These are phyloP conservation scores for Aphodius sticticus DNA, from an alignment of 2,888 invertebrate genomes.

Conservation along the genomic window DNA sequence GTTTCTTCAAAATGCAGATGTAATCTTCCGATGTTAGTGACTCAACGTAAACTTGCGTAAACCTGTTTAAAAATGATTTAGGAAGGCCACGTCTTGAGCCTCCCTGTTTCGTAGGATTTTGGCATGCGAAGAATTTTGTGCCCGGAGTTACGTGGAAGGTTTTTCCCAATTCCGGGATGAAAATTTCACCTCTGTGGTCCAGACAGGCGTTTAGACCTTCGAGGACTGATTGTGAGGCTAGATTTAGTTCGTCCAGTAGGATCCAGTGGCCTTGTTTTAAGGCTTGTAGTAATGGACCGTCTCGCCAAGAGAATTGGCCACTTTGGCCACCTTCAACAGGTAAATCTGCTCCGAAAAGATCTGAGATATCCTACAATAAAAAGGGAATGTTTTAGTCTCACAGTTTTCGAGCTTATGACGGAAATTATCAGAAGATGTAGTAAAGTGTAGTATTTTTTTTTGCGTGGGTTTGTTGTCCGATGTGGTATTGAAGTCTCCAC, in stretches of 20 bases:
- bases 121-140: conserved; percentile 95
- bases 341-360: conserved; percentile 97
- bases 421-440: neutral
- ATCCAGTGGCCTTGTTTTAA: conserved; percentile 96
- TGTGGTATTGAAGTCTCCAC: too few relatives aligned
- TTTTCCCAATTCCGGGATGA: conserved; percentile 91
- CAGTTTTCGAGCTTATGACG: neutral
- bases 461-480: too few relatives aligned
- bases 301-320: conserved; percentile 94
- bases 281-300: conserved; percentile 94
- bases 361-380: conserved; percentile 82
- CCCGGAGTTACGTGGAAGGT: conserved; percentile 79
- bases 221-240: conserved; percentile 97
- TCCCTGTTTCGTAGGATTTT: conserved; percentile 96
- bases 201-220: conserved; percentile 99
- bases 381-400: conserved; percentile 12
- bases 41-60: conserved; percentile 85
- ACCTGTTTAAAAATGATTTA: conserved; percentile 95
- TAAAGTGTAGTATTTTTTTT: too few relatives aligned
- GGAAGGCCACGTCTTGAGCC: conserved; percentile 96
- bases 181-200: conserved; percentile 96
- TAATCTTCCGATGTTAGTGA: conserved; percentile 73
- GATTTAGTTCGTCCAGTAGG: conserved; percentile 95
- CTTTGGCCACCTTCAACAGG: conserved; percentile 87
- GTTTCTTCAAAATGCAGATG: conserved; percentile 69